Conservation (phyloP, 2,797 vertebrate genomes). For the Tangara arthus region DNA sequence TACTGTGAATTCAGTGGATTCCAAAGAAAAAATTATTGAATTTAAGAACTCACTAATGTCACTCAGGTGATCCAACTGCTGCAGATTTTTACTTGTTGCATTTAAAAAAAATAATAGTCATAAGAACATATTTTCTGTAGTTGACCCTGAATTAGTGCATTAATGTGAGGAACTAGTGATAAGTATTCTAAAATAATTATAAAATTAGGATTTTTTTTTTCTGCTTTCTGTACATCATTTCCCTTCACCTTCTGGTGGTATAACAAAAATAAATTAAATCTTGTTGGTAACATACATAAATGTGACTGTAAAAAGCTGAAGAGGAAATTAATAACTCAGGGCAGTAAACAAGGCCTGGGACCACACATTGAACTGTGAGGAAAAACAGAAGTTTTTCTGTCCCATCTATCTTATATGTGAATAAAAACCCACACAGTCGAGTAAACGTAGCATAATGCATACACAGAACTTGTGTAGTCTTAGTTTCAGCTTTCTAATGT, state of each 20-base stretch:
- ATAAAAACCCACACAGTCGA: not conserved
- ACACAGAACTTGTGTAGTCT: not conserved
- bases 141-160: not conserved
- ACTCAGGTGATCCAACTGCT: not conserved
- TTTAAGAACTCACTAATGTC: not conserved
- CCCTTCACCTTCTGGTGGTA: not conserved
- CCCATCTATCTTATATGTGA: not conserved
- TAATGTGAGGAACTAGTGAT: not conserved
- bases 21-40: not conserved
- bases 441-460: not conserved
- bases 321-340: constrained; percentile 26
- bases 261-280: not conserved
- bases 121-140: not conserved
- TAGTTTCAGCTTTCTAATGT: constrained; percentile 21
- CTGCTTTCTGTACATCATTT: not conserved
- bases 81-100: not conserved
- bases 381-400: constrained; percentile 2
- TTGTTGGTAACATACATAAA: not conserved
- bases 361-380: not conserved
- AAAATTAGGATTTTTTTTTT: not conserved
- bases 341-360: constrained; percentile 5
- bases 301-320: not conserved
- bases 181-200: not conserved
- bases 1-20: not conserved
- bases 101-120: not conserved